Conservation (phyloP, 2,888 invertebrate genomes). For the Melitaea athalia region DNA sequence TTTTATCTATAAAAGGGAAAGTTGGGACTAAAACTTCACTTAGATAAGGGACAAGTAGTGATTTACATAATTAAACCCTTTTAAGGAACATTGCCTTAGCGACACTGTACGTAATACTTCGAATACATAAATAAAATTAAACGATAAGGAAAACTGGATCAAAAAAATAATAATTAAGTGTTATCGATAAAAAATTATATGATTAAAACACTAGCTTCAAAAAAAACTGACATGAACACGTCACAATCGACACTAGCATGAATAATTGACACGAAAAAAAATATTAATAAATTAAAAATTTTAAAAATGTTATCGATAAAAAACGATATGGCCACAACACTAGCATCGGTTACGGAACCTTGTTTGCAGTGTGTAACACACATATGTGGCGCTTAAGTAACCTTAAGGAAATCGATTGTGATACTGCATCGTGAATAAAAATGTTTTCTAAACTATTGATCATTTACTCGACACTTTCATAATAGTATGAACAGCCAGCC, state of each 20-base stretch:
- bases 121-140: constrained; percentile 1
- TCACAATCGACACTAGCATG: too few relatives aligned
- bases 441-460: constrained; percentile 4
- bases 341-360: constrained; percentile 18
- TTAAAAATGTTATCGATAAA: constrained; percentile 5
- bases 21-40: neutral
- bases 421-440: constrained; percentile 11
- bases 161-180: neutral
- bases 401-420: constrained; percentile 30
- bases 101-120: neutral
- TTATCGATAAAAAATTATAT: too few relatives aligned
- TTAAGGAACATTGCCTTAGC: neutral
- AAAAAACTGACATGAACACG: too few relatives aligned
- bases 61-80: neutral
- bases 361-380: constrained; percentile 21
- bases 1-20: constrained; percentile 1
- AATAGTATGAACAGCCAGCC: neutral
- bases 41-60: neutral
- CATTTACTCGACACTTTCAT: constrained; percentile 6
- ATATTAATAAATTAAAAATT: neutral
- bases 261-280: too few relatives aligned
- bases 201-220: too few relatives aligned
- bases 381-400: constrained; percentile 21
- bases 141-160: neutral
- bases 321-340: constrained; percentile 3